Evolutionary conservation across 2,113 vertebrate species (phyloP), one percentile per base, ranked within the genome.

Genomic region (Halichoerus grypus): DNA sequence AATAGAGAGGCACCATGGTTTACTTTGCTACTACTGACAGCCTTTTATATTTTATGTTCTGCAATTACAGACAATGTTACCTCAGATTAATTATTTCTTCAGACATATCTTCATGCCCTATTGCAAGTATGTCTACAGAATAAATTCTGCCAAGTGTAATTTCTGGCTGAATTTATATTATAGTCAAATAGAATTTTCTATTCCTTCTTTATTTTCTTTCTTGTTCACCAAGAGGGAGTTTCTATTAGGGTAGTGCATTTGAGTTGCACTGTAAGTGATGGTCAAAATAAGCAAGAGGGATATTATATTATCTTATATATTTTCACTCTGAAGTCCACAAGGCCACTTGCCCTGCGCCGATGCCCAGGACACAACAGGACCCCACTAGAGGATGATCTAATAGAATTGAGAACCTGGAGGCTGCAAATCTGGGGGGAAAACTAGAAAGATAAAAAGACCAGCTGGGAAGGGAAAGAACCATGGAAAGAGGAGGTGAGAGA

Each of bases 21-120:
- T 55, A 82, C 59, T 88, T 81, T 81, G 46, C 49, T 4, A 86
- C 83, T 84, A 22, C 10, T 72, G 26, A 88, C 69, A 82, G 14
- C 9, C 5, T 71, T 88, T 95, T 59, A 67, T 51, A 49, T 72
- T 90, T 83, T 90, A 94, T 94, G 65, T 83, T 97, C 74, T 92
- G 28, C 15, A 88, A n/a, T 92, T 95, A 84, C 12, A 92, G 93
- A 88, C 9, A 77, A 76, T 36, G 8, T 82, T 86, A 22, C 4
- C 42, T 49, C 74, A 77, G 36, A 83, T 87, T 95, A 72, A 39
- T 89, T 49, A 77, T 49, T 81, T 89, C 61, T 26, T 92, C 61
- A 94, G 18, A 46, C 92, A 22, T 42, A 92, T 72, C 67, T 57
- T 72, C 21, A 57, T 74, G 65, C 4, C 71, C 16, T 83, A 19